Percentiles rank a stretch among this genome's conserved stretches.
Evolutionary conservation across 2,888 invertebrate species (phyloP).

Genomic region (Tinea semifulvella): DNA sequence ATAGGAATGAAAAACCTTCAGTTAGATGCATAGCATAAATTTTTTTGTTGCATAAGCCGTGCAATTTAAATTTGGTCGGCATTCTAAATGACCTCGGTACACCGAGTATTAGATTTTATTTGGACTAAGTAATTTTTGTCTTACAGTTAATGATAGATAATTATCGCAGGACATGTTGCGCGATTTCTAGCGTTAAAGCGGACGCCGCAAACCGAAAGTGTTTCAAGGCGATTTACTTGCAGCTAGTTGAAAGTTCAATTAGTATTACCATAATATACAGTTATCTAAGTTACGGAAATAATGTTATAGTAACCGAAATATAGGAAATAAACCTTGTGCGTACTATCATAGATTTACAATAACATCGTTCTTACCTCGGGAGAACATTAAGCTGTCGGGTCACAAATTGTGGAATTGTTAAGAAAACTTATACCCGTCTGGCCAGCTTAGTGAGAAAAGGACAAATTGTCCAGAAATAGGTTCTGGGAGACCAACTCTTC

Average conservation of each 20-base stretch:
- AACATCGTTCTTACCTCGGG: too few relatives aligned
- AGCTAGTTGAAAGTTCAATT: slow-evolving; percentile 35
- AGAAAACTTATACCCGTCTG: too few relatives aligned
- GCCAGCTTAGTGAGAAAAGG: too few relatives aligned
- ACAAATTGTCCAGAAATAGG: too few relatives aligned
- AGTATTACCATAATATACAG: slow-evolving; percentile 12
- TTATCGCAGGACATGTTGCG: slow-evolving; percentile 19
- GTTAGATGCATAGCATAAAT: background rate
- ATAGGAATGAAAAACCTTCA: too few relatives aligned
- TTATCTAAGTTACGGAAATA: background rate
- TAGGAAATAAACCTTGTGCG: too few relatives aligned
- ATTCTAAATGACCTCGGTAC: background rate
- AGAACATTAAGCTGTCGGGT: too few relatives aligned
- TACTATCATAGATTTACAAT: too few relatives aligned
- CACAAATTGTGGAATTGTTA: too few relatives aligned
- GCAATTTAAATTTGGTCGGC: background rate
- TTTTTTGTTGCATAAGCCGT: background rate
- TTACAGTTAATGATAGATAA: background rate
- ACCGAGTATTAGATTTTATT: background rate
- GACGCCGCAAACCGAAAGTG: slow-evolving; percentile 38
- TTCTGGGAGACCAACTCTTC: too few relatives aligned
- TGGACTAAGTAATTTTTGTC: background rate
- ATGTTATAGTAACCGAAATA: too few relatives aligned
- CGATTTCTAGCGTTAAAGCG: slow-evolving; percentile 21
- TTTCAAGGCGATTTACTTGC: slow-evolving; percentile 42